phyloP scores from a whole-genome alignment of 37 sponge, comb jelly and placozoan genomes.

The Eunapius fragilis region DNA sequence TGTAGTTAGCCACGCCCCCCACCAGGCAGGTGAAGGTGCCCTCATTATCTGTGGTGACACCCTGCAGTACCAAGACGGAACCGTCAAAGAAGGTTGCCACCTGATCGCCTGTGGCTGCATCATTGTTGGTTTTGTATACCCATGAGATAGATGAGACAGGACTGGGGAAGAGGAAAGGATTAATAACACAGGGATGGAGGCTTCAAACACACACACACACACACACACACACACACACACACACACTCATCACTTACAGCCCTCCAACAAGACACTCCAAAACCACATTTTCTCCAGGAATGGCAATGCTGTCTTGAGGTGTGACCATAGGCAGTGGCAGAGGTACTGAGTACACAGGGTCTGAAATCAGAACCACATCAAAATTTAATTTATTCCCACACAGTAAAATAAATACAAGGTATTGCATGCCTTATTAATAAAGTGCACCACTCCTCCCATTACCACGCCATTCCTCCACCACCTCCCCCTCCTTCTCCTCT shows the following conservation, averaged over 20 bases:
- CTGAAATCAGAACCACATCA: too few species aligned
- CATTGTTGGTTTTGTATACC: neutral
- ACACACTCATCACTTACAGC: too few species aligned
- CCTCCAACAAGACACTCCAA: too few species aligned
- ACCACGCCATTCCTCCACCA: constrained; percentile 6
- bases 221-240: too few species aligned
- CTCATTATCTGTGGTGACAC: neutral
- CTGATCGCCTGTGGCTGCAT: neutral
- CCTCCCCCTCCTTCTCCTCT: constrained; percentile 9
- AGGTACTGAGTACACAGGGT: neutral
- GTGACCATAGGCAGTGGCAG: neutral
- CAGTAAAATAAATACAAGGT: neutral
- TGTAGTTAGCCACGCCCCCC: neutral
- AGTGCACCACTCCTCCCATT: neutral
- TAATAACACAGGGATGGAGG: too few species aligned
- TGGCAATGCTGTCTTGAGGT: neutral
- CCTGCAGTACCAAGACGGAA: neutral
- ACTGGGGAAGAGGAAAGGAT: neutral
- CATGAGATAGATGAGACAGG: neutral
- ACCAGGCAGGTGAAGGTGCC: neutral
- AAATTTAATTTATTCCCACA: too few species aligned
- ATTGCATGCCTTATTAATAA: neutral
- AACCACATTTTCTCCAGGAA: neutral
- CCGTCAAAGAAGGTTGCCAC: neutral
- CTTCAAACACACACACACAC: too few species aligned